These are phyloP conservation scores for Hirtodrosophila cameraria DNA, from an alignment of 2,888 invertebrate species.

Conservation along the genomic window DNA sequence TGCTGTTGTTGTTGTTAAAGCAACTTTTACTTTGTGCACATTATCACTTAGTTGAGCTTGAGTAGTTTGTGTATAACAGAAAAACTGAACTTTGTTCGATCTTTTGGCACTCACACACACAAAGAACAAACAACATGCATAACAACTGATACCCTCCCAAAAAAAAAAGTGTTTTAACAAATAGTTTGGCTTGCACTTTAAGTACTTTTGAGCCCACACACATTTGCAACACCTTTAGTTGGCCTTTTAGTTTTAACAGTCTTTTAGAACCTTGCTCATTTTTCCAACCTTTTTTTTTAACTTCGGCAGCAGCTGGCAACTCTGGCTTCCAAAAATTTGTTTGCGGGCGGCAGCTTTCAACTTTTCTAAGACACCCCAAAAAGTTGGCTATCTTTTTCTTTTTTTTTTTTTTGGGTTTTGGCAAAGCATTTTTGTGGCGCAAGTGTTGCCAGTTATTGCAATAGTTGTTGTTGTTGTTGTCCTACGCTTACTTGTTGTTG, in stretches of 20 bases:
- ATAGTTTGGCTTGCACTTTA: conserved; percentile 68
- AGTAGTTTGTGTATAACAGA: conserved; percentile 34
- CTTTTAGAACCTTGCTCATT: neutral
- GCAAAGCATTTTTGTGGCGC: conserved; percentile 34
- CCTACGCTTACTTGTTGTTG: conserved; percentile 7
- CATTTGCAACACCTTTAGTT: conserved; percentile 68
- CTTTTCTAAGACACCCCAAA: conserved; percentile 36
- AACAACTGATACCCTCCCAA: conserved; percentile 38
- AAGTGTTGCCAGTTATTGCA: conserved; percentile 41
- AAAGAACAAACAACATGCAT: neutral
- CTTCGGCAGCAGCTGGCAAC: conserved; percentile 45
- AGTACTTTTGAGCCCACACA: conserved; percentile 62
- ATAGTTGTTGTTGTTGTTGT: conserved; percentile 23
- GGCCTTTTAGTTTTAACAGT: conserved; percentile 51
- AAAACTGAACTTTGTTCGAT: conserved; percentile 67
- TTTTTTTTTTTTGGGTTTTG: conserved; percentile 19
- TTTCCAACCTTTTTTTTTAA: neutral
- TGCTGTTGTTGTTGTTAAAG: conserved; percentile 13
- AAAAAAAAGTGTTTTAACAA: conserved; percentile 51
- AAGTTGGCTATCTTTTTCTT: conserved; percentile 27
- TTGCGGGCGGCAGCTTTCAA: conserved; percentile 51
- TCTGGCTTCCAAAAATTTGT: conserved; percentile 37
- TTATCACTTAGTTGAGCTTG: conserved; percentile 61
- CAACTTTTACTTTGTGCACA: conserved; percentile 72
- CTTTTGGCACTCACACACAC: conserved; percentile 25